Evolutionary conservation across 2,797 vertebrate species (phyloP).

Genomic region (Cheirogaleus major): DNA sequence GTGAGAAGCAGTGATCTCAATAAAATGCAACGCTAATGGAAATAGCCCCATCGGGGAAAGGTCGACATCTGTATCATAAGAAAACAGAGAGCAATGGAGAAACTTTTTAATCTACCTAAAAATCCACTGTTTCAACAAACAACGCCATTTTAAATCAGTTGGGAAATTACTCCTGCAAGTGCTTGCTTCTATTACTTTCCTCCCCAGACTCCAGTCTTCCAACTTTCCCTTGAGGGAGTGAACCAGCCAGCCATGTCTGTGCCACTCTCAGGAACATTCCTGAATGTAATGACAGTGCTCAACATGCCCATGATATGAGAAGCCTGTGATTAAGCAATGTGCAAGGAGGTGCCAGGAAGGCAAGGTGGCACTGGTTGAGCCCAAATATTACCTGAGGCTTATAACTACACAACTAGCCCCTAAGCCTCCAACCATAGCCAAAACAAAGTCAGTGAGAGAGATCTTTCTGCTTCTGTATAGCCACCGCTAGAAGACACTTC

Average conservation of each 20-base stretch:
- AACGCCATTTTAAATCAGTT: background rate
- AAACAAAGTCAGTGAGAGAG: background rate
- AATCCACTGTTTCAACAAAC: constrained; percentile 49
- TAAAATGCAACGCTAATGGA: constrained; percentile 65
- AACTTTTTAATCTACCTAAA: constrained; percentile 17
- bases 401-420: background rate
- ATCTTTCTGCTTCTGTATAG: background rate
- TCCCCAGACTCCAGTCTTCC: constrained; percentile 43
- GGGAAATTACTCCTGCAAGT: constrained; percentile 48
- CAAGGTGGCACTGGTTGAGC: background rate
- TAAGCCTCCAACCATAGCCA: background rate
- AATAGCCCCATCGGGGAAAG: constrained; percentile 52
- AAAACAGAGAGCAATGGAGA: constrained; percentile 63
- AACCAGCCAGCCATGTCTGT: background rate
- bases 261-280: background rate
- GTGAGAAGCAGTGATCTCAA: constrained; percentile 65
- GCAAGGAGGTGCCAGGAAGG: background rate
- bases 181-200: background rate
- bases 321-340: fast-evolving
- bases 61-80: constrained; percentile 32
- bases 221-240: background rate
- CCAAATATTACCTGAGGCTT: background rate
- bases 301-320: background rate
- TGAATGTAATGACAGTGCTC: background rate
- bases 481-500: fast-evolving